phyloP scores from a whole-genome alignment of 1,140 invertebrate genomes.

The Aphelinus certus region DNA sequence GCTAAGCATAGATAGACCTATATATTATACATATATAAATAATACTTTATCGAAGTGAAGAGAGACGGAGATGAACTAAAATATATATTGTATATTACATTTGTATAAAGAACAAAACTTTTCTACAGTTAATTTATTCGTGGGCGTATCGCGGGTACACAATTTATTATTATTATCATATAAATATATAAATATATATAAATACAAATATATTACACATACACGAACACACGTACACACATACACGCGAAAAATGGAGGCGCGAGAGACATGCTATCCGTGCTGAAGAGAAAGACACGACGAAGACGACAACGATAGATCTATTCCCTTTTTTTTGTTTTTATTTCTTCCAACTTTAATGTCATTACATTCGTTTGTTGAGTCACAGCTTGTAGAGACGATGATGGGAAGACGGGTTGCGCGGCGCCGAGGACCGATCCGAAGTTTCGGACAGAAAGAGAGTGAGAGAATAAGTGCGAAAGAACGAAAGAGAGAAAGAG shows the following conservation, averaged over 20 bases:
- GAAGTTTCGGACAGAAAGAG: background rate
- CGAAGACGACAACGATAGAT: conserved; percentile 9
- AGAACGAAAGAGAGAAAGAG: background rate
- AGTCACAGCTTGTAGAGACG: conserved; percentile 17
- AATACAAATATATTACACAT: conserved; percentile 15
- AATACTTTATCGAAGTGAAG: conserved; percentile 47
- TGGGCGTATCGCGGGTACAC: conserved; percentile 60
- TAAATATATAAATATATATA: no score
- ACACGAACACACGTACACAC: background rate
- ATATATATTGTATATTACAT: conserved; percentile 66
- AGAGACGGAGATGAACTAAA: conserved; percentile 48
- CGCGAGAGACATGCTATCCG: no score
- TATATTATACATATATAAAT: conserved; percentile 59
- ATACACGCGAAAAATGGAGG: no score
- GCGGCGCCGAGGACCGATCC: conserved; percentile 27
- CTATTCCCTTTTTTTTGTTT: conserved; percentile 6
- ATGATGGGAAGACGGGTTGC: background rate
- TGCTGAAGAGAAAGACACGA: conserved; percentile 2
- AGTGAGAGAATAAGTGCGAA: no score
- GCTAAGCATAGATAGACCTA: conserved; percentile 59
- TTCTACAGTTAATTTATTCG: conserved; percentile 65
- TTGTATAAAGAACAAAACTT: conserved; percentile 65
- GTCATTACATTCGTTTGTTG: background rate
- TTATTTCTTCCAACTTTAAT: conserved; percentile 7
- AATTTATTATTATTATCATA: conserved; percentile 10